Conservation (phyloP, 2,797 vertebrate species). For the Anguilla anguilla region DNA sequence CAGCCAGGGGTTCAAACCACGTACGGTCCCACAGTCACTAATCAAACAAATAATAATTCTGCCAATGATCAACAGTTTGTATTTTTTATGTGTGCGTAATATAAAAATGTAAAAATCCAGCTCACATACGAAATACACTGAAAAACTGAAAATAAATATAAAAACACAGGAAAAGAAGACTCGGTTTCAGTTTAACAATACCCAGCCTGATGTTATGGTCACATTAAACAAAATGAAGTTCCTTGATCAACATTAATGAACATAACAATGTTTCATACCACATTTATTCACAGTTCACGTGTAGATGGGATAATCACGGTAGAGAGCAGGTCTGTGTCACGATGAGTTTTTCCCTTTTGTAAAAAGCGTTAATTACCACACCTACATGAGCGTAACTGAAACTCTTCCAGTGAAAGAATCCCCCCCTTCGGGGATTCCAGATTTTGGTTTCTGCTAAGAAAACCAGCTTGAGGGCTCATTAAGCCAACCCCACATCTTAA, state of each 20-base stretch:
- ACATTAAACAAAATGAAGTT: not conserved
- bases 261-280: not conserved
- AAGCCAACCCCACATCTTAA: conserved; percentile 34
- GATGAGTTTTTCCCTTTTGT: not conserved
- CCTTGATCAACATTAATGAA: not conserved
- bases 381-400: not conserved
- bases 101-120: not conserved
- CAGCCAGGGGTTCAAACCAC: not conserved
- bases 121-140: not conserved
- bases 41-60: not conserved
- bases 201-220: not conserved
- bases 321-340: not conserved
- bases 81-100: not conserved
- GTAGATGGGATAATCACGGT: not conserved
- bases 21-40: not conserved
- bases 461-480: conserved; percentile 19
- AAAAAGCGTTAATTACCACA: not conserved
- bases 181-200: not conserved
- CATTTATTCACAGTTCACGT: not conserved
- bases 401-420: not conserved
- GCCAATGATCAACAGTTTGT: not conserved
- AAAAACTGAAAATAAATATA: not conserved
- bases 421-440: conserved; percentile 34
- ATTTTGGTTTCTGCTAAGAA: not conserved
- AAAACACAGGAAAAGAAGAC: no score